Evolutionary conservation across 2,888 invertebrate species (phyloP).

Genomic region (Drosophila lacicola): DNA sequence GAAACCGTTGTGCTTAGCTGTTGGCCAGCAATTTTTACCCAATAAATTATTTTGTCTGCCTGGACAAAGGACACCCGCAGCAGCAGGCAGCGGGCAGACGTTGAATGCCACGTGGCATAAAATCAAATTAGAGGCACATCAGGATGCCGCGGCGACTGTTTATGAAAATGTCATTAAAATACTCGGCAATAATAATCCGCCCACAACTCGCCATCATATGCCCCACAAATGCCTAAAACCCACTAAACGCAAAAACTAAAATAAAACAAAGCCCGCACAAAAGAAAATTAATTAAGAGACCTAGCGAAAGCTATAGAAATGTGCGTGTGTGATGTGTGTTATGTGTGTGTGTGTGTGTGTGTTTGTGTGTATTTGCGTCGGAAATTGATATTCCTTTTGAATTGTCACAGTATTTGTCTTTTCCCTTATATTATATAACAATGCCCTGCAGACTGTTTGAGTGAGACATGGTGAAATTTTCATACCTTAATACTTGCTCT

Average conservation of each 20-base stretch:
- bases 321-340: neutral
- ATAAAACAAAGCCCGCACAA: constrained; percentile 23
- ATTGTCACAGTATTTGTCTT: constrained; percentile 28
- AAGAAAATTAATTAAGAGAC: constrained; percentile 61
- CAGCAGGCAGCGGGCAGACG: constrained; percentile 8
- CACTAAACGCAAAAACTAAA: constrained; percentile 39
- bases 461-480: neutral
- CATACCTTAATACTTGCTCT: neutral
- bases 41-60: constrained; percentile 75
- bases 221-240: neutral
- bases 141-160: constrained; percentile 51
- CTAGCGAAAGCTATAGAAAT: constrained; percentile 15
- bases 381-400: constrained; percentile 62
- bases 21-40: constrained; percentile 75
- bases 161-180: constrained; percentile 77
- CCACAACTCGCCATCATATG: neutral
- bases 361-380: constrained; percentile 1
- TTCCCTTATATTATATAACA: neutral
- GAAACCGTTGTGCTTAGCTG: constrained; percentile 58
- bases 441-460: neutral
- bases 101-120: constrained; percentile 65
- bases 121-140: constrained; percentile 65
- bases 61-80: constrained; percentile 35
- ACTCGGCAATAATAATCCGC: constrained; percentile 46
- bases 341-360: constrained; percentile 9